Base-by-base conservation (phyloP, 2,797 vertebrate genomes). In the Myripristis jacobus region DNA sequence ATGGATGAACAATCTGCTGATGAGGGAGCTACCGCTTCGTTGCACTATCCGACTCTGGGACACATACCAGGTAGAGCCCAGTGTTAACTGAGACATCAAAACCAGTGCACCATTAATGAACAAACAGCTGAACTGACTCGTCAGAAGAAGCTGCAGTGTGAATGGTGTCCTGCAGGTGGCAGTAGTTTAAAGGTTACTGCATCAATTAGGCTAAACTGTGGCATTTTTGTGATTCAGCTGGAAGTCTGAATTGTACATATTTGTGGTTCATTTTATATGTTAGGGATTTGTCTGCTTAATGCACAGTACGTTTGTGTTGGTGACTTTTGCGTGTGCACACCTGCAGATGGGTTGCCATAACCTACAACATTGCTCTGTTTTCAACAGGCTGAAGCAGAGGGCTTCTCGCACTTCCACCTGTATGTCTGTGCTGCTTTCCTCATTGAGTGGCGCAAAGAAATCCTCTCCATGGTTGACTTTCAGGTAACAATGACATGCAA, bases 1-100 rank as follows among this genome's bases (percentile, higher is more conserved):
- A 5, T 99, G 98, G 98, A 99, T 99, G 98, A 99, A 99, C 93
- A 99, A 99, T 75, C 94, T 99, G 57, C 94, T 99, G 9, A 99
- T 99, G 98, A 95, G 98, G 78, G 98, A 99, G 81, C 94, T 99
- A 55, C 97, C 98, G 1, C 94, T 99, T 0, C 96, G 97, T 82
- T 99, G 98, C 84, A 99, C 98, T 71, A 99, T 99, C 77, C 95
- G 98, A 60, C 94, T 99, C 29, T 99, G 98, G 98, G 98, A 99
- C 91, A 99, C 97, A 0, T 99, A 98, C 90, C 98, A 99, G 97
- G 97, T 98, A 93, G 11, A 34, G n/a, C 52, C 7, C 6, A 27
- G 29, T 27, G n/a, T 15, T 18, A 2, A 19, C 44, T 19, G 19
- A 21, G 13, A 2, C 19, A 24, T 24, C 1, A 51, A 10, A 21